Conservation (phyloP, 37 sponge, comb jelly and placozoan species). For the Beroe ovata region DNA sequence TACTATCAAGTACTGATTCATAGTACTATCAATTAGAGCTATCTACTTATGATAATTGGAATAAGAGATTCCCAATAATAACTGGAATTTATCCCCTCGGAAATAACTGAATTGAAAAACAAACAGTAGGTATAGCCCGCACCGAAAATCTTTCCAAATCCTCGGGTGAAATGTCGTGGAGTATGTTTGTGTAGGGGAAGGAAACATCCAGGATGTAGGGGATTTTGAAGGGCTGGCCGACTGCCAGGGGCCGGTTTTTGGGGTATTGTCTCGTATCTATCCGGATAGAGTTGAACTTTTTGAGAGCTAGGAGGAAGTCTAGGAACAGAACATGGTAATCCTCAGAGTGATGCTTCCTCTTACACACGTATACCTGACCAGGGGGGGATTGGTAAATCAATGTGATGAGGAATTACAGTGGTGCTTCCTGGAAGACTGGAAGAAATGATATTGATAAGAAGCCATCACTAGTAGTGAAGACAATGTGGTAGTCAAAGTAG, state of each 20-base stretch:
- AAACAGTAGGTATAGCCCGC: too few species aligned
- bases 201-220: constrained; percentile 42
- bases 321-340: constrained; percentile 26
- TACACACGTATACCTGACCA: constrained; percentile 38
- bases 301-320: constrained; percentile 45
- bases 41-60: too few species aligned
- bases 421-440: too few species aligned
- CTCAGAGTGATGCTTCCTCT: background rate
- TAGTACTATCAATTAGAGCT: too few species aligned
- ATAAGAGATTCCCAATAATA: too few species aligned
- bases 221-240: background rate
- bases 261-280: background rate
- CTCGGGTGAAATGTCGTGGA: background rate
- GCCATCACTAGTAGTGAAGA: background rate
- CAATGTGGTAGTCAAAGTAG: background rate
- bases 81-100: too few species aligned
- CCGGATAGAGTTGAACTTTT: background rate
- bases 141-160: background rate
- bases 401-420: too few species aligned
- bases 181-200: constrained; percentile 47
- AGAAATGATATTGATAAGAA: background rate
- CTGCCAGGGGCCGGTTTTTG: background rate
- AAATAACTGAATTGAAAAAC: too few species aligned
- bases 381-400: too few species aligned
- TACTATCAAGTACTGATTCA: too few species aligned